Conservation (phyloP, 2,888 invertebrate genomes). For the Palloptera scutellata region DNA sequence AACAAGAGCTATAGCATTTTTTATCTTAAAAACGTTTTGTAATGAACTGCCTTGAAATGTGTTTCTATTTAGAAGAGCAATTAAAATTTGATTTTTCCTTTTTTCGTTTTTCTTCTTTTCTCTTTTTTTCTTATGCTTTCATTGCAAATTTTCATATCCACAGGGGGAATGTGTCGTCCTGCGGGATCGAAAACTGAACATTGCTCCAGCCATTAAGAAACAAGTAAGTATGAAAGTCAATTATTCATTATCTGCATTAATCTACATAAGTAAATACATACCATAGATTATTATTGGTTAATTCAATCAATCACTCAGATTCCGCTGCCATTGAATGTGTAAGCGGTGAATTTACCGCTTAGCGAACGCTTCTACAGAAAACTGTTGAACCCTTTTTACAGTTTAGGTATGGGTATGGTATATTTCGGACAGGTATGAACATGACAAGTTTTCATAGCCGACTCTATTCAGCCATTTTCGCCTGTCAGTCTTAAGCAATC, state of each 20-base stretch:
- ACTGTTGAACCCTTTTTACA: too few relatives aligned
- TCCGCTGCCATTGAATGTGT: too few relatives aligned
- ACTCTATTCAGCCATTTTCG: too few relatives aligned
- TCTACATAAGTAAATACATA: neutral
- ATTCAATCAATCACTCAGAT: too few relatives aligned
- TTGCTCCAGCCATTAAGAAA: slow-evolving; percentile 87
- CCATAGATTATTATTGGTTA: too few relatives aligned
- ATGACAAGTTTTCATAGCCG: too few relatives aligned
- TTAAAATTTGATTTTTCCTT: slow-evolving; percentile 43
- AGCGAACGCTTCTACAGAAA: too few relatives aligned
- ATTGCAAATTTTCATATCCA: slow-evolving; percentile 29
- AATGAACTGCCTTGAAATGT: slow-evolving; percentile 45
- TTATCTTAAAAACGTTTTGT: slow-evolving; percentile 44
- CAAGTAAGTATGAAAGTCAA: slow-evolving; percentile 66
- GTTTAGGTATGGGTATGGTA: too few relatives aligned
- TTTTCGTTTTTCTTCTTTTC: slow-evolving; percentile 32
- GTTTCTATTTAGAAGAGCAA: slow-evolving; percentile 36
- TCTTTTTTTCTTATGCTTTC: slow-evolving; percentile 32
- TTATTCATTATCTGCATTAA: too few relatives aligned
- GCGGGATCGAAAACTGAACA: slow-evolving; percentile 82
- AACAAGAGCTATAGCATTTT: slow-evolving; percentile 46
- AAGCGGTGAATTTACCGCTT: too few relatives aligned
- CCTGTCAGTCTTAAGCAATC: too few relatives aligned
- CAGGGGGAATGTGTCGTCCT: slow-evolving; percentile 79
- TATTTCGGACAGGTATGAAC: too few relatives aligned